These are phyloP conservation scores for Clarias pachynema DNA, from an alignment of 2,797 vertebrate genomes.

Conservation along the genomic window DNA sequence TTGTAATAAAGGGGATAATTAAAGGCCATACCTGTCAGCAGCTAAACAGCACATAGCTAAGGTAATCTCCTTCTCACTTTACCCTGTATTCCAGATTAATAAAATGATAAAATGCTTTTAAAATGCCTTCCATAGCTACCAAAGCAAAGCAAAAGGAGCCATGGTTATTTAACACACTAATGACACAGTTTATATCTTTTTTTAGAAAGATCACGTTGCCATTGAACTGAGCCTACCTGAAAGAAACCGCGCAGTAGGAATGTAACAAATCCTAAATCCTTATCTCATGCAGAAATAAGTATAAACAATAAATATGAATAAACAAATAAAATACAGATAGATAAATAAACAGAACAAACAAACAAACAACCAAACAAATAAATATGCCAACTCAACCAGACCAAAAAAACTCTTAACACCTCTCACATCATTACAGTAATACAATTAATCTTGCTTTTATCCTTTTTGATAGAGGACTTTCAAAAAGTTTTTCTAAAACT, in stretches of 20 bases:
- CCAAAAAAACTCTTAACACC: neutral
- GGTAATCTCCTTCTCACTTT: constrained; percentile 27
- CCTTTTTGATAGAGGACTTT: neutral
- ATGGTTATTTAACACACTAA: neutral
- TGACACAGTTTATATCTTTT: neutral
- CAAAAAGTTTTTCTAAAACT: neutral
- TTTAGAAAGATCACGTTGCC: neutral
- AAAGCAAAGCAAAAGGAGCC: neutral
- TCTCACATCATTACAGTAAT: neutral
- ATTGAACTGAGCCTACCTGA: neutral
- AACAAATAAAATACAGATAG: too few species aligned
- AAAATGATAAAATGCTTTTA: constrained; percentile 49
- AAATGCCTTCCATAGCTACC: neutral
- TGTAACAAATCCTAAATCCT: neutral
- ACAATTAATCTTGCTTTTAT: neutral
- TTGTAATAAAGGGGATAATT: constrained; percentile 52
- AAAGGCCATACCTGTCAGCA: constrained; percentile 48
- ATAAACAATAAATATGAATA: neutral
- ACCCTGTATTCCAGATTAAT: constrained; percentile 13
- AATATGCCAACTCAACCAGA: neutral
- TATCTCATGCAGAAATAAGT: neutral
- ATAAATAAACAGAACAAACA: neutral
- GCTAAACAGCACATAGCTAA: constrained; percentile 27
- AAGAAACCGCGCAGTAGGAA: neutral
- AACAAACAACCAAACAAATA: too few species aligned